Conservation (phyloP, 1,140 invertebrate species). For the Macrosteles quadrilineatus region DNA sequence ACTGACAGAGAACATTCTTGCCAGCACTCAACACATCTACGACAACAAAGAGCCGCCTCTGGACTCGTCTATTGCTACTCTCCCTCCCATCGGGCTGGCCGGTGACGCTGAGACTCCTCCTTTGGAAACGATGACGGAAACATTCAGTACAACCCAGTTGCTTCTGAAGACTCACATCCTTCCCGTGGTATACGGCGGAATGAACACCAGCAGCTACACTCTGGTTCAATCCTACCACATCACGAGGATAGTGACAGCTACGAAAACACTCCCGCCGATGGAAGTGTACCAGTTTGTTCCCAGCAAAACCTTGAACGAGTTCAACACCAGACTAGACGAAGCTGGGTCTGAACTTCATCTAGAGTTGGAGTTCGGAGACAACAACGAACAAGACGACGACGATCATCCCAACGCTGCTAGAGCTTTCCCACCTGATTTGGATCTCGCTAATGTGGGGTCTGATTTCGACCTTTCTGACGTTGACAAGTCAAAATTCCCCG, state of each 20-base stretch:
- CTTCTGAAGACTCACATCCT: constrained; percentile 85
- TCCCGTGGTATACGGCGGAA: constrained; percentile 70
- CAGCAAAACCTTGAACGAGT: constrained; percentile 84
- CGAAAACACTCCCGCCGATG: constrained; percentile 83
- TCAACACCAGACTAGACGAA: constrained; percentile 81
- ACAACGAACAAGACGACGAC: constrained; percentile 66
- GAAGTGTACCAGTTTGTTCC: constrained; percentile 84
- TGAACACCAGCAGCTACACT: constrained; percentile 72
- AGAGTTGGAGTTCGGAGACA: constrained; percentile 80
- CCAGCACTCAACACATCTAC: constrained; percentile 66
- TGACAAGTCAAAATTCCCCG: constrained; percentile 60
- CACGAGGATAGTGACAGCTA: constrained; percentile 80
- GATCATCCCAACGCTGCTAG: constrained; percentile 56
- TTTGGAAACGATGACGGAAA: constrained; percentile 85
- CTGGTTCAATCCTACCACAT: constrained; percentile 86
- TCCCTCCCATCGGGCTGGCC: constrained; percentile 75
- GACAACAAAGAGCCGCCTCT: constrained; percentile 62
- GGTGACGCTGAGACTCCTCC: constrained; percentile 75
- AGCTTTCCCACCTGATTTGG: constrained; percentile 60
- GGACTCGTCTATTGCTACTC: constrained; percentile 75
- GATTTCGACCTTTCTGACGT: constrained; percentile 69
- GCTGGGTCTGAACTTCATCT: constrained; percentile 84
- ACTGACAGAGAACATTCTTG: constrained; percentile 83
- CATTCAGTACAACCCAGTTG: constrained; percentile 84
- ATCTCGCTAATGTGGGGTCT: constrained; percentile 65